Evolutionary conservation across 2,113 vertebrate genomes (phyloP).

Genomic region (Pelobates fuscus): DNA sequence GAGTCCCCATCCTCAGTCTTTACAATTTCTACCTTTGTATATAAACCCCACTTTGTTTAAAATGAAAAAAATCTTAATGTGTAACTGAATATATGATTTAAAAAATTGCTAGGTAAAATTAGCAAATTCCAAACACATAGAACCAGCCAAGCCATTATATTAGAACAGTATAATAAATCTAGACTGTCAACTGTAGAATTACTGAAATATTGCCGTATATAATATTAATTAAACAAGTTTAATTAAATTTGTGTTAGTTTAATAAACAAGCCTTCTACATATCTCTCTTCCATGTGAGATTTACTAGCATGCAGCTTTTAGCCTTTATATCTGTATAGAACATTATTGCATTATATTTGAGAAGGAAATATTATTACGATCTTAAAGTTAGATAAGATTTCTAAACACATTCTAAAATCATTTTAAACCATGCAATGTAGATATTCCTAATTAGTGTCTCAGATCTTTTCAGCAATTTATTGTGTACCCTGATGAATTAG

Average conservation of each 20-base stretch:
- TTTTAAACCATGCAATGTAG: not conserved
- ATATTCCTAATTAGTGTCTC: conserved; percentile 26
- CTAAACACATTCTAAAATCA: not conserved
- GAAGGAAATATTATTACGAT: not conserved
- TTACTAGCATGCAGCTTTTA: conserved; percentile 7
- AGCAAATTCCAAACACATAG: no score
- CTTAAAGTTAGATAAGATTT: not conserved
- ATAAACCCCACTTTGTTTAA: no score
- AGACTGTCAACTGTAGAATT: no score
- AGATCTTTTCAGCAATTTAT: conserved; percentile 13
- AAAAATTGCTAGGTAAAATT: no score
- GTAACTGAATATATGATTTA: no score
- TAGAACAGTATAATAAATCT: no score
- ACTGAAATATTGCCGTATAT: no score
- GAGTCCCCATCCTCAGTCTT: no score
- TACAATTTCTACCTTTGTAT: no score
- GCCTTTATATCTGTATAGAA: not conserved
- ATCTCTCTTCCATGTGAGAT: conserved; percentile 18
- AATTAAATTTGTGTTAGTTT: conserved; percentile 42
- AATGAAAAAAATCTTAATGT: no score
- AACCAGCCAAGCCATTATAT: no score
- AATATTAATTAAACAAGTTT: conserved; percentile 31
- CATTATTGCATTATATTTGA: not conserved
- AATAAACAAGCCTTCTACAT: conserved; percentile 17
- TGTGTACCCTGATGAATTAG: conserved; percentile 37